Evolutionary conservation across 2,797 vertebrate species (phyloP), one percentile per base, ranked within the genome.

Genomic region (Melanotaenia pygmaea): DNA sequence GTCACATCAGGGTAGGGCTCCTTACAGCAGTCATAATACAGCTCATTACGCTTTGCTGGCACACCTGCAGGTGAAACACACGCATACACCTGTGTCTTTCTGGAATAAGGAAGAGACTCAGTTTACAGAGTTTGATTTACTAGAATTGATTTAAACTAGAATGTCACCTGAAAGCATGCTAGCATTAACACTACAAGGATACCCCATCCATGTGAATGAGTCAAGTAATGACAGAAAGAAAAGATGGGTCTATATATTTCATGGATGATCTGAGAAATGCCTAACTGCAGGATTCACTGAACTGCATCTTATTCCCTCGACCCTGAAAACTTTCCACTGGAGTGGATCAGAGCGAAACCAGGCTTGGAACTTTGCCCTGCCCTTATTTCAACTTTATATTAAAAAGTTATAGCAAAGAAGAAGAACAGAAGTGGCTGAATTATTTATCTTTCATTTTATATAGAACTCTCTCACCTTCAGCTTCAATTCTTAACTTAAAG

Each of bases 1-100:
- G 96, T 98, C 76, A 98, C 97, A 0, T 98, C 97, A 13, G 96
- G 96, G 73, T 98, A 98, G 0, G 97, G 97, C 74, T 98, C 97
- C 83, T 97, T 96, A 80, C 96, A 98, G 89, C 96, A 98, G 0
- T 98, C 97, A 0, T 98, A 98, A 77, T 96, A 96, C 51, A 96
- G 74, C 92, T 97, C 96, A 28, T 97, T 98, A 56, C 96, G 96
- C 89, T 97, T 97, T 13, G 96, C 96, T 51, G 96, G 96, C 5
- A 98, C 96, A 84, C 94, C 96, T 97, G 83, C 68, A 11, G 76
- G 37, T 70, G 40, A 61, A 61, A 61, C 13, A 43, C 30, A 74
- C 34, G 76, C 37, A 59, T 14, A 32, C 22, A 77, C 11, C n/a
- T 16, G 3, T 40, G 32, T 61, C 56, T 60, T 26, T 64, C 28